Evolutionary conservation across 2,113 vertebrate genomes (phyloP).

Genomic region (Callopanchax toddi): DNA sequence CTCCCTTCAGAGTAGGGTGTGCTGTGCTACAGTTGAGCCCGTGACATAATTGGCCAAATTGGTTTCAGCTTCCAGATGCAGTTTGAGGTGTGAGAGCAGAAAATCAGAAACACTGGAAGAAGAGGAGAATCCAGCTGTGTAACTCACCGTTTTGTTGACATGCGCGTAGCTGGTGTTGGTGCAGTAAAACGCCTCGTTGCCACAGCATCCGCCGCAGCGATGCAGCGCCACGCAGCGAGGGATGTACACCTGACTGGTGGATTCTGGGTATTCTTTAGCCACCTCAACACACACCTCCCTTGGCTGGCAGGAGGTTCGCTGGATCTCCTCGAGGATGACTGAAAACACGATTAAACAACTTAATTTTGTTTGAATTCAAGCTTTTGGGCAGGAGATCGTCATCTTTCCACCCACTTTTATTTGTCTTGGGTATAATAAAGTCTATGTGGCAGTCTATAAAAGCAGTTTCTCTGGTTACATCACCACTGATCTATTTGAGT

Average conservation of each 20-base stretch:
- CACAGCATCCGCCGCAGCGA: slow-evolving; percentile 79
- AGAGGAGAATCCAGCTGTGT: neutral
- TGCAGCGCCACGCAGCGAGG: slow-evolving; percentile 78
- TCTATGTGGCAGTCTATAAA: slow-evolving; percentile 7
- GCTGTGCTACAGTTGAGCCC: slow-evolving; percentile 8
- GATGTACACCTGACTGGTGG: slow-evolving; percentile 73
- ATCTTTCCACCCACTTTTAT: slow-evolving; percentile 8
- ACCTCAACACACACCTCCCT: slow-evolving; percentile 80
- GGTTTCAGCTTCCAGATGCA: slow-evolving; percentile 12
- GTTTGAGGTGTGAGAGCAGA: slow-evolving; percentile 8
- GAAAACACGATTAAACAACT: slow-evolving; percentile 27
- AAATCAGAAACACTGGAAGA: neutral
- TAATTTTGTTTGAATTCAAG: neutral
- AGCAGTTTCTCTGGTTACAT: slow-evolving; percentile 11
- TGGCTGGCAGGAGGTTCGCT: slow-evolving; percentile 71
- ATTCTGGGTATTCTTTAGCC: slow-evolving; percentile 75
- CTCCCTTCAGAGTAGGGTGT: slow-evolving; percentile 22
- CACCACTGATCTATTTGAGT: slow-evolving; percentile 3
- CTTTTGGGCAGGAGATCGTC: slow-evolving; percentile 7
- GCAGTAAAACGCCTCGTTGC: slow-evolving; percentile 72
- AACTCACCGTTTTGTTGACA: slow-evolving; percentile 78
- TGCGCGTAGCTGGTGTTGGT: slow-evolving; percentile 72
- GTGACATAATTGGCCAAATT: slow-evolving; percentile 27
- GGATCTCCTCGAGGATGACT: slow-evolving; percentile 78
- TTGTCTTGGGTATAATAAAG: slow-evolving; percentile 8